phyloP scores from a whole-genome alignment of 2,888 invertebrate species.

The Ceraclea dissimilis region DNA sequence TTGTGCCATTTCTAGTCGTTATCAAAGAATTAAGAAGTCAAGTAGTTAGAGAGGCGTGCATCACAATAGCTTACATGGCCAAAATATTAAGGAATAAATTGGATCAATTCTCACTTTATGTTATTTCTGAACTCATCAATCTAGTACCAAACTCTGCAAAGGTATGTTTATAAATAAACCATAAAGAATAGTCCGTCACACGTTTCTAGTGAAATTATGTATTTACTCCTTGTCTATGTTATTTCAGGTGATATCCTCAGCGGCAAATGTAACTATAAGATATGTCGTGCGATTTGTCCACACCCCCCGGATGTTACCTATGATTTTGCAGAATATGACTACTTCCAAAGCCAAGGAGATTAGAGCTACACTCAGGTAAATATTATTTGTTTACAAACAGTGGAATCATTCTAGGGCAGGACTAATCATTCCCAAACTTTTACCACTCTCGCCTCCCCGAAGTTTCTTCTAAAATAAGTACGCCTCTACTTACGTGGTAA shows the following conservation, averaged over 20 bases:
- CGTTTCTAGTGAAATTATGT: no score
- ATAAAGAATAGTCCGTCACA: no score
- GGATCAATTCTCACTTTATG: slow-evolving; percentile 77
- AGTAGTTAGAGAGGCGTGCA: slow-evolving; percentile 92
- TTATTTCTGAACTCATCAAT: slow-evolving; percentile 77
- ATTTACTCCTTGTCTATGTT: background rate
- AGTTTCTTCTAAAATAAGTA: no score
- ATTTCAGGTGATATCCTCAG: slow-evolving; percentile 77
- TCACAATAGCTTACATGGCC: slow-evolving; percentile 87
- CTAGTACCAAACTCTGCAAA: slow-evolving; percentile 94
- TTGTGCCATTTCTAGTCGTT: slow-evolving; percentile 72
- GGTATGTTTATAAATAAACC: slow-evolving; percentile 50
- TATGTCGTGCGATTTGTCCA: slow-evolving; percentile 84
- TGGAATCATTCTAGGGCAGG: no score
- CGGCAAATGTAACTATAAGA: slow-evolving; percentile 76
- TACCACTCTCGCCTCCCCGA: no score
- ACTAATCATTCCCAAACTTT: no score
- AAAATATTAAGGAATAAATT: slow-evolving; percentile 75
- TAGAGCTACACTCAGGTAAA: slow-evolving; percentile 51
- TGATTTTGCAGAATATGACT: slow-evolving; percentile 65
- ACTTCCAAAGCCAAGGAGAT: slow-evolving; percentile 90
- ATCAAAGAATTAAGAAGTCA: slow-evolving; percentile 87
- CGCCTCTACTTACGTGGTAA: no score
- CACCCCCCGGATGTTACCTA: slow-evolving; percentile 70
- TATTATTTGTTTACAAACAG: background rate